Evolutionary conservation across 1,140 invertebrate species (phyloP), one percentile per base, ranked within the genome.

Genomic region (Catajapyx aquilonaris): DNA sequence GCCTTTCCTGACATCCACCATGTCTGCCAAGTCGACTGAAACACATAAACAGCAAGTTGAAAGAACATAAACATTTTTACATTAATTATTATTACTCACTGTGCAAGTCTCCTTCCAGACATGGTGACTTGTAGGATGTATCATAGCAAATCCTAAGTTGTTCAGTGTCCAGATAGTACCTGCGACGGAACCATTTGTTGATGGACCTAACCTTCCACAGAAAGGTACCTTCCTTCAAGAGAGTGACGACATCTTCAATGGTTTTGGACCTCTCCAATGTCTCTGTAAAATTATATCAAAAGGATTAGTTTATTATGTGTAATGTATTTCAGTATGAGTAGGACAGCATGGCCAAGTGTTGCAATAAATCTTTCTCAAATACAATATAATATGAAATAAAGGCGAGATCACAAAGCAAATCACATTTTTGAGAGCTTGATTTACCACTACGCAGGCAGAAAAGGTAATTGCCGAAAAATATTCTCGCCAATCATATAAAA

Each of bases 1-100:
- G 18, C 61, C 62, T 39, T 48, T 48, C 15, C 61, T 44, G 10
- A 64, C 50, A 34, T 64, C 62, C 28, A 51, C 42, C n/a, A 64
- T 58, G 15, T 61, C 53, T 16, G 44, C 40, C 2, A 63, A 40
- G 16, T 55, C 55, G 40, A 60, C 57, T 59, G 40, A 11, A 50
- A 41, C 39, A n/a, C n/a, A n/a, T n/a, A n/a, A n/a, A n/a, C n/a
- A n/a, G n/a, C n/a, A n/a, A n/a, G n/a, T n/a, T 10, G n/a, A 10
- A 28, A 28, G n/a, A n/a, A n/a, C n/a, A n/a, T n/a, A n/a, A n/a
- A 37, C 5, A 39, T 5, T 23, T 13, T 18, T 39, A 5, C 5
- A 28, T n/a, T 42, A 4, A 36, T 31, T n/a, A 19, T n/a, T 35
- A 13, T 40, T 37, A 48, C 46, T 49, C 39, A 51, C 46, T 46